Conservation (phyloP, 1,140 invertebrate species). For the Idris sp. region DNA sequence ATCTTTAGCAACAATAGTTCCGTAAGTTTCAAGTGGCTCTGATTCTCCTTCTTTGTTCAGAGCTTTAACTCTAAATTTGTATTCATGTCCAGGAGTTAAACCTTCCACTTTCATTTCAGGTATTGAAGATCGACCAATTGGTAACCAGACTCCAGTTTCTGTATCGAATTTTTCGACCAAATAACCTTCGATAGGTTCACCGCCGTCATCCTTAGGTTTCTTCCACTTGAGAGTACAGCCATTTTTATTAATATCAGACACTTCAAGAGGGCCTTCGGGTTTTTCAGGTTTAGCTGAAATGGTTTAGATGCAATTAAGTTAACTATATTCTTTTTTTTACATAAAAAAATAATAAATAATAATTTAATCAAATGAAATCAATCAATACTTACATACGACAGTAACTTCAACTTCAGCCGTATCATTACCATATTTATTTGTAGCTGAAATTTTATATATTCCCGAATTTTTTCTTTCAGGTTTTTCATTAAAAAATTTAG, state of each 20-base stretch:
- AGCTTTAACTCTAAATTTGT: conserved; percentile 98
- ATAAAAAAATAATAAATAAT: no score
- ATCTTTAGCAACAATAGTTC: conserved; percentile 96
- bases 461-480: conserved; percentile 91
- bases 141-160: conserved; percentile 93
- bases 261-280: conserved; percentile 96
- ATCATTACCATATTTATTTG: conserved; percentile 92
- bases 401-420: conserved; percentile 94
- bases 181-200: conserved; percentile 95
- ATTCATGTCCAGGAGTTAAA: conserved; percentile 94
- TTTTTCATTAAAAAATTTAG: conserved; percentile 89
- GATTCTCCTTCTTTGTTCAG: conserved; percentile 98
- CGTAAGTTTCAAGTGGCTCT: conserved; percentile 95
- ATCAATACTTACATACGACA: conserved; percentile 89
- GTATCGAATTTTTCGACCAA: conserved; percentile 97
- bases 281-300: conserved; percentile 90
- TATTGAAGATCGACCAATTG: conserved; percentile 87
- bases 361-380: neutral
- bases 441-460: conserved; percentile 90
- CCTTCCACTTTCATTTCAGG: conserved; percentile 94
- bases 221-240: conserved; percentile 98
- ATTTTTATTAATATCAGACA: conserved; percentile 96
- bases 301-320: no score
- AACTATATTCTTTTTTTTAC: no score
- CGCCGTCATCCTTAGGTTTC: conserved; percentile 98